Conservation (phyloP, 2,888 invertebrate species). For the Dynastes grantii region DNA sequence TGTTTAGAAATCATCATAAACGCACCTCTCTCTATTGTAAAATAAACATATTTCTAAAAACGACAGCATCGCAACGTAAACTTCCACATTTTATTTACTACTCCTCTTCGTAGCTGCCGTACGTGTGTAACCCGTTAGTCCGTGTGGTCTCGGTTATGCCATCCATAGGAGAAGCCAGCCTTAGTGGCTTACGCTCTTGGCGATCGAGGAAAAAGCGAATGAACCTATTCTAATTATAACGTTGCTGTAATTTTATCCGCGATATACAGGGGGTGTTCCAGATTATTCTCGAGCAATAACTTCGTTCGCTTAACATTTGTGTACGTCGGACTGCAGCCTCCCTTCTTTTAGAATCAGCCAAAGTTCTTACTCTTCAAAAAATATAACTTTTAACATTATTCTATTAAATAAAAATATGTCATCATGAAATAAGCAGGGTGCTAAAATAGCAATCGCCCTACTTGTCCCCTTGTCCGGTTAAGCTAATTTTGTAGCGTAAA, state of each 20-base stretch:
- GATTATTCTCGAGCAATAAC: no score
- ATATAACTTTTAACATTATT: no score
- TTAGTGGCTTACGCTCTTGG: neutral
- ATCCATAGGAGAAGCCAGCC: neutral
- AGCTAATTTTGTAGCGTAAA: no score
- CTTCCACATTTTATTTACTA: constrained; percentile 50
- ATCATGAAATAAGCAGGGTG: no score
- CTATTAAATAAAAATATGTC: no score
- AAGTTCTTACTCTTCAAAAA: no score
- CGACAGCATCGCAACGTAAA: constrained; percentile 47
- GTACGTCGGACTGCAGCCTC: no score
- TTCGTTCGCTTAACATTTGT: no score
- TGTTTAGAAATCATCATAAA: constrained; percentile 49
- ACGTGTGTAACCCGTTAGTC: constrained; percentile 8
- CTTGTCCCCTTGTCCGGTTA: no score
- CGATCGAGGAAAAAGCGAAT: constrained; percentile 40
- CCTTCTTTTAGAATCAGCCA: no score
- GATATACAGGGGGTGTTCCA: neutral
- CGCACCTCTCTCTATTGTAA: constrained; percentile 49
- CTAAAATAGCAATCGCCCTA: no score
- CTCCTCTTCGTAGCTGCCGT: constrained; percentile 16
- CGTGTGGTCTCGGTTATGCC: constrained; percentile 11
- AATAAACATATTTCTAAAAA: constrained; percentile 51
- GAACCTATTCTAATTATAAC: constrained; percentile 46
- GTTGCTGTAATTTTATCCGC: constrained; percentile 32